phyloP scores from a whole-genome alignment of 2,888 invertebrate genomes.

The Campoletis raptor region DNA sequence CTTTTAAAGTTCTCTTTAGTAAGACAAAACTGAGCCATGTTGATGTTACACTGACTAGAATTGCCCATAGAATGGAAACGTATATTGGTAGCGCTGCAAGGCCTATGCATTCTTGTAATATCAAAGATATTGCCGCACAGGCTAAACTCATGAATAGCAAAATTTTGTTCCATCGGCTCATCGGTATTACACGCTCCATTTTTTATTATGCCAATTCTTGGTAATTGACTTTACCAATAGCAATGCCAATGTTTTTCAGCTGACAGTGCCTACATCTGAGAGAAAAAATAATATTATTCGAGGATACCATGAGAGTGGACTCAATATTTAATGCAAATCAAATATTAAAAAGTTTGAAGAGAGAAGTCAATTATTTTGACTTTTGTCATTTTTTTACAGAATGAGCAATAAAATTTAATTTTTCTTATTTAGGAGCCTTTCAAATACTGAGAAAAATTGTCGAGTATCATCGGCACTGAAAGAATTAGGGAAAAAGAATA shows the following conservation, averaged over 20 bases:
- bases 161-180: slow-evolving; percentile 80
- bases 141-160: slow-evolving; percentile 75
- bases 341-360: not conserved
- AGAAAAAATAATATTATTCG: not conserved
- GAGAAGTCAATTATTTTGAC: not conserved
- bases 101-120: slow-evolving; percentile 77
- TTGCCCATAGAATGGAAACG: slow-evolving; percentile 78
- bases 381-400: not conserved
- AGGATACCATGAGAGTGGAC: not conserved
- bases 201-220: slow-evolving; percentile 28
- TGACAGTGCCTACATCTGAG: slow-evolving; percentile 48
- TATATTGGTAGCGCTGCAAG: slow-evolving; percentile 77
- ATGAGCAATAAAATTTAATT: not conserved
- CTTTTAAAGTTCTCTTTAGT: slow-evolving; percentile 78
- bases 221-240: not conserved
- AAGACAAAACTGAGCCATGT: slow-evolving; percentile 80
- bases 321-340: not conserved
- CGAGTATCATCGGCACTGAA: no score
- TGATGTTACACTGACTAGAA: slow-evolving; percentile 77
- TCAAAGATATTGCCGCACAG: slow-evolving; percentile 74
- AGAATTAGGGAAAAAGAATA: no score
- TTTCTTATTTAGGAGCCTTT: not conserved
- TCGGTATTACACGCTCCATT: slow-evolving; percentile 76
- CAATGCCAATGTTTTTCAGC: not conserved
- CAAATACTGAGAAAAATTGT: not conserved